Conservation (phyloP, 2,888 invertebrate genomes). For the Frankliniella intonsa region DNA sequence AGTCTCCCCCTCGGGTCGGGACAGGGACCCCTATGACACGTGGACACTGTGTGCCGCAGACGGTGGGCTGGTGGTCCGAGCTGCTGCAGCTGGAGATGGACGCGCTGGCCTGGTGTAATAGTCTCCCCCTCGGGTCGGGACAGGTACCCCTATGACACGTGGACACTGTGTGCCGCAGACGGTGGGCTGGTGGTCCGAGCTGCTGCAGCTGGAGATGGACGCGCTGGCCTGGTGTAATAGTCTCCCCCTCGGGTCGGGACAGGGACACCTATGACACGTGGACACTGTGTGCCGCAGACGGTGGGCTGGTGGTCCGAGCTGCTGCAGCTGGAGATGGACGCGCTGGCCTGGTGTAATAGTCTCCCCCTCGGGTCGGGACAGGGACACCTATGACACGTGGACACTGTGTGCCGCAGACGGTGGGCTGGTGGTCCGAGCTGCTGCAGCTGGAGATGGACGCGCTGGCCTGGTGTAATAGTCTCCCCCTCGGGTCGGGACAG, state of each 20-base stretch:
- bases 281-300: slow-evolving; percentile 49
- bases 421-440: slow-evolving; percentile 59
- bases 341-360: slow-evolving; percentile 56
- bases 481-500: too few relatives aligned
- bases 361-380: too few relatives aligned
- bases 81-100: slow-evolving; percentile 50
- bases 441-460: slow-evolving; percentile 50
- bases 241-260: too few relatives aligned
- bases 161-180: slow-evolving; percentile 50
- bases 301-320: slow-evolving; percentile 60
- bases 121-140: too few relatives aligned
- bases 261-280: too few relatives aligned
- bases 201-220: slow-evolving; percentile 50
- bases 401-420: too few relatives aligned
- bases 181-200: slow-evolving; percentile 59
- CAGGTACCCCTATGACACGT: too few relatives aligned
- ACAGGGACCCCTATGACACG: too few relatives aligned
- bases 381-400: too few relatives aligned
- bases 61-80: slow-evolving; percentile 60
- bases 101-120: slow-evolving; percentile 55
- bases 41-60: slow-evolving; percentile 48
- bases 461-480: slow-evolving; percentile 56
- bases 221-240: slow-evolving; percentile 56
- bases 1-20: too few relatives aligned
- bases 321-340: slow-evolving; percentile 50